Base-by-base conservation (phyloP, 1,140 invertebrate species). In the Linepithema humile region DNA sequence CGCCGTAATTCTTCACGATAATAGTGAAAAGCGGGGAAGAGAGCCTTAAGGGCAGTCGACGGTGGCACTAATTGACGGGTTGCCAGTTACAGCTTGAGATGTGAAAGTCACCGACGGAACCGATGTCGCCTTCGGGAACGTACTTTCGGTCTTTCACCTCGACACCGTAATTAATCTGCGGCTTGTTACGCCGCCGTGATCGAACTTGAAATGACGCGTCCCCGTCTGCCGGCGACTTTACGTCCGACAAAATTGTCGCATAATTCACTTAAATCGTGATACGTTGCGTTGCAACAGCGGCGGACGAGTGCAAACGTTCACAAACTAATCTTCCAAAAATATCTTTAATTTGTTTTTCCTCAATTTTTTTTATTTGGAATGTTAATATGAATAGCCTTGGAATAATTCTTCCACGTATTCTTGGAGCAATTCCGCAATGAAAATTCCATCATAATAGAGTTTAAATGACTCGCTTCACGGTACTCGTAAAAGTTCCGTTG, bases 11-110 rank as follows among this genome's bases (percentile, higher is more conserved):
- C 85, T 86, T 82, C 17, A 70, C 72, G 82, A 86, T 86, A 89
- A 89, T 86, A 72, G 85, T 32, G 88, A 82, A 85, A 88, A 89
- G 84, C 57, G 72, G 86, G 55, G 40, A 20, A 29, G 40, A 48
- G 38, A 38, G 59, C 62, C 87, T 87, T 85, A 88, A 89, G 87
- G 87, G 80, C 85, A 86, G 84, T 15, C 57, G 84, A 86, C 88
- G 85, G 64, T 88, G 75, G 82, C 85, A 82, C 85, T 89, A 89
- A 89, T 89, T 89, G 87, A 89, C 87, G 85, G 88, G 62, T 82
- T 88, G 87, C 87, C 87, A 88, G 82, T 84, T 82, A 53, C 85
- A 84, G 83, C 55, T 50, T 23, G 78, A 75, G 82, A 86, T 70
- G 88, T 83, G 88, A 87, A 89, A 89, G 84, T 89, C 67, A 64